phyloP scores from a whole-genome alignment of 2,113 vertebrate genomes.

The Sinocyclocheilus rhinocerous region DNA sequence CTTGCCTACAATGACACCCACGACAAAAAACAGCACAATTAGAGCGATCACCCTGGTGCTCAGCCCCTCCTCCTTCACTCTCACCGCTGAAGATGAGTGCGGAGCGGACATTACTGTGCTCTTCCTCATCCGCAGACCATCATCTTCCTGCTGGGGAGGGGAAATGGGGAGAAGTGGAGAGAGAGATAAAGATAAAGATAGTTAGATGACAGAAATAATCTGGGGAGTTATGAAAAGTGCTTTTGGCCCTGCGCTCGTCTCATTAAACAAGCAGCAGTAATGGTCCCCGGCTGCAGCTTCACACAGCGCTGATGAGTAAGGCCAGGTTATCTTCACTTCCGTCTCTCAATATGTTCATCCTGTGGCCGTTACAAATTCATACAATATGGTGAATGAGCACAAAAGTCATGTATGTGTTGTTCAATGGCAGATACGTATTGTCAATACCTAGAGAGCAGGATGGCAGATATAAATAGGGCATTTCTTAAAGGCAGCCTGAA shows the following conservation, averaged over 20 bases:
- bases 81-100: conserved; percentile 69
- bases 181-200: not conserved
- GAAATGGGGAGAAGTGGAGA: not conserved
- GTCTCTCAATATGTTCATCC: not conserved
- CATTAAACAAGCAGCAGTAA: conserved; percentile 7
- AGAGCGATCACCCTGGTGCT: conserved; percentile 86
- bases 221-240: not conserved
- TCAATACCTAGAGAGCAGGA: not conserved
- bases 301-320: conserved; percentile 35
- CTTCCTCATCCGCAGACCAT: conserved; percentile 93
- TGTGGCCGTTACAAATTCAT: not conserved
- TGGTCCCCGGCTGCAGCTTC: conserved; percentile 31
- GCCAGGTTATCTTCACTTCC: not conserved
- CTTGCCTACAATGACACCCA: conserved; percentile 94
- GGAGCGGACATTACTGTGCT: conserved; percentile 79
- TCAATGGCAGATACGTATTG: not conserved
- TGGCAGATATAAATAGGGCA: not conserved
- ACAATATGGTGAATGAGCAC: not conserved
- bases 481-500: not conserved
- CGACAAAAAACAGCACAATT: conserved; percentile 91
- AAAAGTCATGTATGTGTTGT: not conserved
- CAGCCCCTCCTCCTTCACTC: conserved; percentile 88
- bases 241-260: not conserved
- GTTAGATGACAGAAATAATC: conserved; percentile 21
- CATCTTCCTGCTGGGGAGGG: conserved; percentile 83